Evolutionary conservation across 2,888 invertebrate genomes (phyloP).

Genomic region (Metellina segmentata): DNA sequence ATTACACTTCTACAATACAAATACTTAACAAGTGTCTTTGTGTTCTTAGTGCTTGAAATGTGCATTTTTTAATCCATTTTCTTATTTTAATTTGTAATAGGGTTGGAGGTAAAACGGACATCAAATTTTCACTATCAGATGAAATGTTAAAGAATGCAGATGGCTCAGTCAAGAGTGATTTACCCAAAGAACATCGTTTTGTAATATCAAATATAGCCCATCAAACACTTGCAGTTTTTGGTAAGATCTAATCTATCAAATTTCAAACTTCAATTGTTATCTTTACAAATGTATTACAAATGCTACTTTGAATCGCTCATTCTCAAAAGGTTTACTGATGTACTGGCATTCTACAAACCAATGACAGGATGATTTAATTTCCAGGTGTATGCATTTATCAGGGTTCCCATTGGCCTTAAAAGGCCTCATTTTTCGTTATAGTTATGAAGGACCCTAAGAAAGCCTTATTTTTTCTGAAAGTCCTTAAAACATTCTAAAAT

Average conservation of each 20-base stretch:
- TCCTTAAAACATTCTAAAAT: too few species aligned
- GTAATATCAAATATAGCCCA: slow-evolving; percentile 94
- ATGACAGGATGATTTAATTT: too few species aligned
- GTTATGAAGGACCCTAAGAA: too few species aligned
- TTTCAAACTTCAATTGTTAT: not conserved
- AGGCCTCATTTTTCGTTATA: too few species aligned
- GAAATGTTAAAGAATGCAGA: slow-evolving; percentile 89
- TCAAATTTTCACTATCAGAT: slow-evolving; percentile 91
- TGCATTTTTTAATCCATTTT: not conserved
- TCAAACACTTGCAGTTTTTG: slow-evolving; percentile 94
- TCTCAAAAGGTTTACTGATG: too few species aligned
- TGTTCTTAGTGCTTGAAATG: not conserved
- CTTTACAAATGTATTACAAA: too few species aligned
- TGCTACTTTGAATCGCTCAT: too few species aligned
- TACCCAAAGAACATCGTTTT: slow-evolving; percentile 94
- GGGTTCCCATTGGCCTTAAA: too few species aligned
- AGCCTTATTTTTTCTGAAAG: too few species aligned
- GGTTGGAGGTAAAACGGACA: slow-evolving; percentile 85
- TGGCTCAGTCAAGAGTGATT: slow-evolving; percentile 84
- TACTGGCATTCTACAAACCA: too few species aligned
- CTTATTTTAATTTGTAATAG: slow-evolving; percentile 35
- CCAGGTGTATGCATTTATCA: too few species aligned
- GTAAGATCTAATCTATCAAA: slow-evolving; percentile 82
- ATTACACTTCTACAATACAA: not conserved
- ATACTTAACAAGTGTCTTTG: not conserved